These are phyloP conservation scores for Phaonia tiefii DNA, from an alignment of 2,888 invertebrate genomes.

Conservation along the genomic window DNA sequence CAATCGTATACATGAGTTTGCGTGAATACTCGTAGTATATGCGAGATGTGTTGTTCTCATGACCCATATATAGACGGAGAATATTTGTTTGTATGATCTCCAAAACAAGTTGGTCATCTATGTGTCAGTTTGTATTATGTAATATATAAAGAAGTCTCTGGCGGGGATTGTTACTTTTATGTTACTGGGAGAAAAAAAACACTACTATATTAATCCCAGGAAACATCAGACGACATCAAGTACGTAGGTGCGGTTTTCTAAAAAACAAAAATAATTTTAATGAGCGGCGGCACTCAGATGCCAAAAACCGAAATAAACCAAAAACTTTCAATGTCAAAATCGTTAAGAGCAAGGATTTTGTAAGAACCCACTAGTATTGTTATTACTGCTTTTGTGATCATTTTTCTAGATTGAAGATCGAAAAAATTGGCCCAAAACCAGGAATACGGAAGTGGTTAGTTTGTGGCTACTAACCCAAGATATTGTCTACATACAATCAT, in stretches of 20 bases:
- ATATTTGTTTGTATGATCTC: neutral
- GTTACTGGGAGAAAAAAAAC: slow-evolving; percentile 13
- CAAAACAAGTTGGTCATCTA: slow-evolving; percentile 1
- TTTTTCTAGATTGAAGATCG: neutral
- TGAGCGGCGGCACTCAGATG: slow-evolving; percentile 24
- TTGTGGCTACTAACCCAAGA: too few relatives aligned
- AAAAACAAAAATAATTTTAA: slow-evolving; percentile 46
- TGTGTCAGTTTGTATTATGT: slow-evolving; percentile 23
- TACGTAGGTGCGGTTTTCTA: slow-evolving; percentile 51
- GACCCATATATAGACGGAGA: slow-evolving; percentile 56
- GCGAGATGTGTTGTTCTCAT: slow-evolving; percentile 55
- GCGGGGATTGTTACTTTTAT: too few relatives aligned
- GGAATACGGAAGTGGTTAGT: slow-evolving; percentile 50
- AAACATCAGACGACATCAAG: slow-evolving; percentile 6
- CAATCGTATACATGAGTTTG: neutral
- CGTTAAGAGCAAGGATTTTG: slow-evolving; percentile 59
- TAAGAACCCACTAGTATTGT: slow-evolving; percentile 33
- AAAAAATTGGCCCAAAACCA: slow-evolving; percentile 21
- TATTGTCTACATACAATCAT: too few relatives aligned
- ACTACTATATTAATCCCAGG: neutral
- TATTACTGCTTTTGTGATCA: slow-evolving; percentile 10
- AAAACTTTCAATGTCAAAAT: slow-evolving; percentile 57
- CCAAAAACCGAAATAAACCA: slow-evolving; percentile 19
- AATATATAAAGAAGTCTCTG: neutral
- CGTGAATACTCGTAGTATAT: slow-evolving; percentile 14